phyloP scores from a whole-genome alignment of 2,113 vertebrate species.

The Sporophila hypoxantha region DNA sequence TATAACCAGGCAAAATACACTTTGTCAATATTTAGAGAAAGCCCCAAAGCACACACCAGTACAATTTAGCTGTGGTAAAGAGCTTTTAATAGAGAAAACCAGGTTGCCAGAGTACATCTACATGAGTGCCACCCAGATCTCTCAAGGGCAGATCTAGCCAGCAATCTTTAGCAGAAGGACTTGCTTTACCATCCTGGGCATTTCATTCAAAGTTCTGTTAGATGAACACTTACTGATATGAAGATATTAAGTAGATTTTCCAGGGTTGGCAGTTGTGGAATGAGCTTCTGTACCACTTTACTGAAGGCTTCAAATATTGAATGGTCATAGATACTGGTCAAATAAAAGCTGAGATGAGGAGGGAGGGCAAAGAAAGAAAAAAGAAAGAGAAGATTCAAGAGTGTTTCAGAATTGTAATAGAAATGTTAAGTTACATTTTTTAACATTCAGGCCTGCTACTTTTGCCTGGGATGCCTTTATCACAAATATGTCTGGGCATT shows the following conservation, averaged over 20 bases:
- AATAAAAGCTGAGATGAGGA: conserved; percentile 84
- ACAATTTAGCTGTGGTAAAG: background rate
- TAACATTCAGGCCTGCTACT: background rate
- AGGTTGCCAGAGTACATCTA: background rate
- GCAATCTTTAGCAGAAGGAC: background rate
- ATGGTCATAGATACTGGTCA: conserved; percentile 99
- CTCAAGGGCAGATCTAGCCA: background rate
- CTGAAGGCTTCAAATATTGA: conserved; percentile 99
- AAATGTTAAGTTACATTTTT: background rate
- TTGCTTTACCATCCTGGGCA: background rate
- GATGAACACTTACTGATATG: conserved; percentile 87
- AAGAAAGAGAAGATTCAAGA: background rate
- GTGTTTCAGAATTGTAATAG: background rate
- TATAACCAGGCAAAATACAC: background rate
- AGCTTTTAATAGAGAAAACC: background rate
- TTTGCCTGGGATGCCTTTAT: background rate
- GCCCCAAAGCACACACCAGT: background rate
- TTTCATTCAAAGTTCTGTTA: background rate
- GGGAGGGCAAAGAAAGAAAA: background rate
- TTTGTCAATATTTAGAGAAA: background rate
- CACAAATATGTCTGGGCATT: background rate
- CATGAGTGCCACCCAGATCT: background rate
- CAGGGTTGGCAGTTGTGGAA: conserved; percentile 95
- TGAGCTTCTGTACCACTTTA: conserved; percentile 99
- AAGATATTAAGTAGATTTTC: conserved; percentile 99